These are phyloP conservation scores for Mesocricetus auratus DNA, from an alignment of 2,113 vertebrate genomes.

Conservation along the genomic window DNA sequence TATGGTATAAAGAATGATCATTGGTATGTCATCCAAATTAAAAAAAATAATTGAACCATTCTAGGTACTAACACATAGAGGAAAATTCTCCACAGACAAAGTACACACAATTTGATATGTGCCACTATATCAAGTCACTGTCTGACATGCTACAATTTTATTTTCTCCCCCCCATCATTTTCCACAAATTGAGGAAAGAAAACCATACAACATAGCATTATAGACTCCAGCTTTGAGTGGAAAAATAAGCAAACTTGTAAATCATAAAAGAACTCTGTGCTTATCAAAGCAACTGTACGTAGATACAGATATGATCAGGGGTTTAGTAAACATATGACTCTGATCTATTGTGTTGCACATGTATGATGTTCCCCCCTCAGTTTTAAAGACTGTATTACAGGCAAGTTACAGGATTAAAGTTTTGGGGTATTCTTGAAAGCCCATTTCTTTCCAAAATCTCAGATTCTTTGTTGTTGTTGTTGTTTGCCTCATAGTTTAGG, in stretches of 20 bases:
- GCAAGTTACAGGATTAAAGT: background rate
- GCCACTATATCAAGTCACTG: background rate
- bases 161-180: background rate
- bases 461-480: background rate
- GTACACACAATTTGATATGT: background rate
- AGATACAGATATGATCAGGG: fast-evolving
- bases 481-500: no score
- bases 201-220: background rate
- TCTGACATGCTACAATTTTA: background rate
- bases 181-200: background rate
- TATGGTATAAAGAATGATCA: slow-evolving; percentile 3
- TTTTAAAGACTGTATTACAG: background rate
- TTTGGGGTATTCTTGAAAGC: background rate
- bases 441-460: background rate
- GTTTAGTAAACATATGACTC: background rate
- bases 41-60: background rate
- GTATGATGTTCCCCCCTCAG: background rate
- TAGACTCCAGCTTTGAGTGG: background rate
- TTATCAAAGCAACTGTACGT: slow-evolving; percentile 16
- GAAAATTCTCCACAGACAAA: background rate
- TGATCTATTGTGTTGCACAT: background rate
- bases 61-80: background rate
- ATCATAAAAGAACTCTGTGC: background rate
- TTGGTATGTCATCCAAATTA: slow-evolving; percentile 24
- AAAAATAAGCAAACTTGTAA: background rate